These are phyloP conservation scores for Eumacrocentrus americanus DNA, from an alignment of 2,888 invertebrate genomes.

Conservation along the genomic window DNA sequence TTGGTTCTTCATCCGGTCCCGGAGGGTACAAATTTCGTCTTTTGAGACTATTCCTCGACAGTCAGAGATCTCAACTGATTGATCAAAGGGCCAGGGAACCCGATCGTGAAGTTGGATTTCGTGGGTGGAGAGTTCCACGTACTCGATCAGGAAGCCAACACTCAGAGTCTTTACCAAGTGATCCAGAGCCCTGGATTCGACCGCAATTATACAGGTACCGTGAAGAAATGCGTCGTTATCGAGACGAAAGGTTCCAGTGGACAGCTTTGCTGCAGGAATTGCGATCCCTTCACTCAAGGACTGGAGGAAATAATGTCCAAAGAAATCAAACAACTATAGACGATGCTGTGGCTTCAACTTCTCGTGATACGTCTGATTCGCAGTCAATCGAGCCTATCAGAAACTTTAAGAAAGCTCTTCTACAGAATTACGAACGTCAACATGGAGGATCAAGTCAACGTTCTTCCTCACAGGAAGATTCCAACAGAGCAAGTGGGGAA, in stretches of 20 bases:
- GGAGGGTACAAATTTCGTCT: too few relatives aligned
- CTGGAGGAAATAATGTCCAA: not conserved
- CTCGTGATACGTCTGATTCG: conserved; percentile 1
- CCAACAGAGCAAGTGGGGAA: conserved; percentile 8
- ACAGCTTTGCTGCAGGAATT: not conserved
- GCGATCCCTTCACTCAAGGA: not conserved
- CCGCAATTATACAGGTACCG: not conserved
- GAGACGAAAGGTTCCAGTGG: not conserved
- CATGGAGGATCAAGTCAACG: conserved; percentile 33
- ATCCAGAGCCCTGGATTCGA: not conserved
- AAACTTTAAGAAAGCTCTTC: conserved; percentile 39
- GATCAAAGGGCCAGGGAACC: not conserved
- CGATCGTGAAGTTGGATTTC: conserved; percentile 12
- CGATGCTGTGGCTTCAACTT: conserved; percentile 12
- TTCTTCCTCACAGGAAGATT: not conserved
- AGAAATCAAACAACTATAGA: conserved; percentile 1
- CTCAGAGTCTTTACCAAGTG: not conserved
- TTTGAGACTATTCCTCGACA: not conserved
- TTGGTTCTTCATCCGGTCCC: not conserved
- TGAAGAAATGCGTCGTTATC: not conserved
- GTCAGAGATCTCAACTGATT: not conserved
- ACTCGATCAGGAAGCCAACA: conserved; percentile 6
- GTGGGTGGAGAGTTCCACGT: conserved; percentile 16
- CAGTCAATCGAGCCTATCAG: not conserved
- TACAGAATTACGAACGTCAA: conserved; percentile 46